These are phyloP conservation scores for Mus caroli DNA, from an alignment of 2,797 vertebrate species.

Conservation along the genomic window DNA sequence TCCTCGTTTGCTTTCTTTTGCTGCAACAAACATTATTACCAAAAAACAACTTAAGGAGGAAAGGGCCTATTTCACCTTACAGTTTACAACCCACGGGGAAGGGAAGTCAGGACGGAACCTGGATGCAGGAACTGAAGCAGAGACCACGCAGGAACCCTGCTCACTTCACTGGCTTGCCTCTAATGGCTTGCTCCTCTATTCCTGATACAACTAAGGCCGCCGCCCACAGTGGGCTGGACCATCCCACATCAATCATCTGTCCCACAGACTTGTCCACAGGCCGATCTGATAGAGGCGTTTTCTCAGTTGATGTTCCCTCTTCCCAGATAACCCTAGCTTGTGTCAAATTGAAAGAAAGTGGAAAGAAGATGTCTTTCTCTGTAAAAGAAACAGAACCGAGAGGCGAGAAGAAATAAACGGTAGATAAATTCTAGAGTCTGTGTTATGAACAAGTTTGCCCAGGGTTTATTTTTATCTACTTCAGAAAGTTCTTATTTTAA, in stretches of 20 bases:
- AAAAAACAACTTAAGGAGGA: neutral
- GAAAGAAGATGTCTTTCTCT: neutral
- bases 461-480: conserved; percentile 46
- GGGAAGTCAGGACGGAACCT: too few species aligned
- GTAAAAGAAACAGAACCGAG: neutral
- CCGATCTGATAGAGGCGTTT: neutral
- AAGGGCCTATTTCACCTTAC: neutral
- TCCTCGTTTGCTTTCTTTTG: neutral
- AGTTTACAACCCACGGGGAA: neutral
- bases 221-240: neutral
- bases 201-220: neutral
- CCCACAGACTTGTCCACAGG: neutral
- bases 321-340: too few species aligned
- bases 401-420: conserved; percentile 27
- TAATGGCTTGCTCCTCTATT: too few species aligned
- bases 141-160: too few species aligned
- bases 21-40: neutral
- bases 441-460: neutral
- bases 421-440: neutral
- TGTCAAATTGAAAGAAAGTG: neutral
- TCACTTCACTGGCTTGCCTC: too few species aligned
- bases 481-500: conserved; percentile 36
- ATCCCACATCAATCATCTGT: neutral
- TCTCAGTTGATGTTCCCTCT: neutral
- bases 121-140: neutral